Conservation (phyloP, 1,140 invertebrate genomes). For the Lepidotrigona ventralis region DNA sequence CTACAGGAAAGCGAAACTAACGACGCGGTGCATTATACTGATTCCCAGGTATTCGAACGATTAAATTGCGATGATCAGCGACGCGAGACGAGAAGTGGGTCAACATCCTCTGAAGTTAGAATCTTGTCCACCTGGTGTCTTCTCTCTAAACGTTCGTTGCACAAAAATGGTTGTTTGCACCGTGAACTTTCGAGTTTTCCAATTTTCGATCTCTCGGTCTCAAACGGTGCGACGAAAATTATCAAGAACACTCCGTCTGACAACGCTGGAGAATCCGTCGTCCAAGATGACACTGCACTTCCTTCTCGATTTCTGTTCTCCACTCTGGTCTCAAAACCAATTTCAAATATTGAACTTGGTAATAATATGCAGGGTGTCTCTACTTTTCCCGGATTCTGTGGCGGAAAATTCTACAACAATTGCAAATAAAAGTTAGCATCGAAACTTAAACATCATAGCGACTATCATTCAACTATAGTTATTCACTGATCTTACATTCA, state of each 20-base stretch:
- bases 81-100: background rate
- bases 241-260: background rate
- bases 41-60: slow-evolving; percentile 9
- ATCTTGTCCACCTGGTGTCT: background rate
- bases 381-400: no score
- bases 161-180: slow-evolving; percentile 9
- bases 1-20: background rate
- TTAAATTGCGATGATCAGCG: slow-evolving; percentile 16
- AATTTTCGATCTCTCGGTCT: slow-evolving; percentile 1
- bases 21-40: background rate
- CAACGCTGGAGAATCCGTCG: background rate
- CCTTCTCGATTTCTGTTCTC: background rate
- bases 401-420: no score
- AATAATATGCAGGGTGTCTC: no score
- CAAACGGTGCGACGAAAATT: background rate
- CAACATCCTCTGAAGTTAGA: background rate
- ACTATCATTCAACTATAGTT: no score
- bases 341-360: no score
- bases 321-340: no score
- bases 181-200: background rate
- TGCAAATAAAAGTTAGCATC: no score
- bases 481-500: no score
- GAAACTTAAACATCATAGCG: no score
- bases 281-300: background rate
- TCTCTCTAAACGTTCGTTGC: background rate